These are phyloP conservation scores for Alca torda DNA, from an alignment of 2,797 vertebrate genomes.

Conservation along the genomic window DNA sequence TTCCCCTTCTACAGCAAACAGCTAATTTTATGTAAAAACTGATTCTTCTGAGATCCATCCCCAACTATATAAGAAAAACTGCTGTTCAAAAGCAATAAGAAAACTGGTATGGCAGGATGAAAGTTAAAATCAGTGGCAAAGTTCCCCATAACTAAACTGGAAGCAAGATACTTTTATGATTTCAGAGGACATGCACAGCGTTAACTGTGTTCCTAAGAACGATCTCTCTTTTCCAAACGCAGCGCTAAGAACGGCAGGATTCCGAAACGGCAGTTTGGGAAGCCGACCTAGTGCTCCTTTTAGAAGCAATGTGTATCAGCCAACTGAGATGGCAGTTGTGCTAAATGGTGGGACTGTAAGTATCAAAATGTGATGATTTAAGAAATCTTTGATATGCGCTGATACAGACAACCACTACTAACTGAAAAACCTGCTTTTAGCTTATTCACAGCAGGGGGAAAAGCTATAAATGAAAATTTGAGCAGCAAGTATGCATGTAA, in stretches of 20 bases:
- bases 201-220: not conserved
- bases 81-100: not conserved
- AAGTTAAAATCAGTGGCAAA: not conserved
- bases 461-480: not conserved
- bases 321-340: conserved; percentile 98
- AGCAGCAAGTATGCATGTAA: conserved; percentile 52
- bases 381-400: not conserved
- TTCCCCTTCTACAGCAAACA: not conserved
- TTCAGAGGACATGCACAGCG: not conserved
- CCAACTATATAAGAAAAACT: not conserved
- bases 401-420: not conserved
- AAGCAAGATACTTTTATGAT: not conserved
- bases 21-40: not conserved
- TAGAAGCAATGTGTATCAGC: conserved; percentile 97
- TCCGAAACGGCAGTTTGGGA: conserved; percentile 88
- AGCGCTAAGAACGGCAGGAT: conserved; percentile 89
- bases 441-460: not conserved
- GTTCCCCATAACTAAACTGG: not conserved
- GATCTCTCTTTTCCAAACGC: conserved; percentile 5
- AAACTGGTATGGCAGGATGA: not conserved
- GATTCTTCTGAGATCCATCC: not conserved
- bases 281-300: conserved; percentile 91
- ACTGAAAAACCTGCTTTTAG: conserved; percentile 6
- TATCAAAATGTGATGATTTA: conserved; percentile 74
- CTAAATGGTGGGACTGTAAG: conserved; percentile 98